Evolutionary conservation across 2,113 vertebrate genomes (phyloP).

Genomic region (Cranoglanis bouderius): DNA sequence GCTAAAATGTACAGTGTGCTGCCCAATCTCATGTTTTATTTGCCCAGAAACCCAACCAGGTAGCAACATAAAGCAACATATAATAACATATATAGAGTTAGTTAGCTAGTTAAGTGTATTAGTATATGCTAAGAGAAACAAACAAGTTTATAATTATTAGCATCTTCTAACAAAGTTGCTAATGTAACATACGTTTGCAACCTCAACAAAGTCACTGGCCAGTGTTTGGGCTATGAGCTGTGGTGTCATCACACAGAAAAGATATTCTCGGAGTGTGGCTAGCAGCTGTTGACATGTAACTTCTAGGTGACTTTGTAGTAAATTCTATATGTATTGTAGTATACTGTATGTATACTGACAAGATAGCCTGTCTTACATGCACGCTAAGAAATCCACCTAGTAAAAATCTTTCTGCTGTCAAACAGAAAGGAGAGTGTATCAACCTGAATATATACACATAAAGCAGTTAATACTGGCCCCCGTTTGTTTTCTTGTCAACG

Average conservation of each 20-base stretch:
- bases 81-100: background rate
- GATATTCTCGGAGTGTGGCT: background rate
- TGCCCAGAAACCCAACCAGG: background rate
- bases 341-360: background rate
- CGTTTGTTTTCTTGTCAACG: conserved; percentile 16
- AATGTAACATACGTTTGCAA: background rate
- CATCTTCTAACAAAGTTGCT: background rate
- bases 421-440: background rate
- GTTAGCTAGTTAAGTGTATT: background rate
- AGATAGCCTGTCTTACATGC: background rate
- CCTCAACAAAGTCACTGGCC: background rate
- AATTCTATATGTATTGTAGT: background rate
- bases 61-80: background rate
- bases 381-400: background rate
- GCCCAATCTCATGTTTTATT: background rate
- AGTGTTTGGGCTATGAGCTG: background rate
- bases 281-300: background rate
- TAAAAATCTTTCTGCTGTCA: background rate
- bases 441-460: background rate
- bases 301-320: background rate
- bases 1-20: background rate
- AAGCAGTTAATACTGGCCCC: background rate
- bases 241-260: background rate
- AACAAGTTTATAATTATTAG: background rate
- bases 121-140: background rate